Evolutionary conservation across 2,797 vertebrate species (phyloP).

Genomic region (Pseudotriccus pelzelni): DNA sequence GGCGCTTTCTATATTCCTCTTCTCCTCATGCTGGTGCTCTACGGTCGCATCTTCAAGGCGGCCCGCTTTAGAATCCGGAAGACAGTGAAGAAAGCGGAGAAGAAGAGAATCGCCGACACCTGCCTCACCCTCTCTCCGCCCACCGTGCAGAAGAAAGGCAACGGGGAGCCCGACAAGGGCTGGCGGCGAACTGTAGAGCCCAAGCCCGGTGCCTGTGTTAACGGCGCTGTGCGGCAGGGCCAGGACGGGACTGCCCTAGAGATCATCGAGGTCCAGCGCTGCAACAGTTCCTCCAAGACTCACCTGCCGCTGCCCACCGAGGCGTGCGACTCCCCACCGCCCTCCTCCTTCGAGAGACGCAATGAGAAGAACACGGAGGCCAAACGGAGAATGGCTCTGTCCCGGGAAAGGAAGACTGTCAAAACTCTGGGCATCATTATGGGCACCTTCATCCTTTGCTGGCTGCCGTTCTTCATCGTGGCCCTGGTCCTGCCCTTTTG

Average conservation of each 20-base stretch:
- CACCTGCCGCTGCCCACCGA: constrained; percentile 78
- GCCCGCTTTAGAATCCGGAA: constrained; percentile 95
- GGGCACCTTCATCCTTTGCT: constrained; percentile 98
- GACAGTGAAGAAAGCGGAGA: constrained; percentile 89
- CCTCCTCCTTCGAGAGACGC: constrained; percentile 78
- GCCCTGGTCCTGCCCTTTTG: constrained; percentile 95
- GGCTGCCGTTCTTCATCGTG: constrained; percentile 98
- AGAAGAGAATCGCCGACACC: constrained; percentile 56
- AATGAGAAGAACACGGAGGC: constrained; percentile 86
- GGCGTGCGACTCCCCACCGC: constrained; percentile 61
- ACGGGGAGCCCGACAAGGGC: constrained; percentile 78
- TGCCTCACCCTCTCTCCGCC: constrained; percentile 78
- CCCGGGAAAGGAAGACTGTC: constrained; percentile 93
- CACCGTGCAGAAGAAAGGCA: constrained; percentile 80
- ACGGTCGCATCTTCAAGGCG: constrained; percentile 93
- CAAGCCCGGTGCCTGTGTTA: constrained; percentile 80
- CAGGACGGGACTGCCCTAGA: constrained; percentile 86
- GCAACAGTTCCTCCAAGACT: constrained; percentile 83
- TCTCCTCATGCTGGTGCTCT: constrained; percentile 94
- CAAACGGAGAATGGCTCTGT: constrained; percentile 90
- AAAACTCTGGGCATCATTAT: constrained; percentile 98
- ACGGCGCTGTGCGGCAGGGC: constrained; percentile 83
- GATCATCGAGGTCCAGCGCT: constrained; percentile 85
- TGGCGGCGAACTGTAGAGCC: constrained; percentile 80
- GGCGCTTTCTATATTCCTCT: constrained; percentile 97